Base-by-base conservation (phyloP, 2,113 vertebrate genomes). In the Lamprologus tigripictilis region DNA sequence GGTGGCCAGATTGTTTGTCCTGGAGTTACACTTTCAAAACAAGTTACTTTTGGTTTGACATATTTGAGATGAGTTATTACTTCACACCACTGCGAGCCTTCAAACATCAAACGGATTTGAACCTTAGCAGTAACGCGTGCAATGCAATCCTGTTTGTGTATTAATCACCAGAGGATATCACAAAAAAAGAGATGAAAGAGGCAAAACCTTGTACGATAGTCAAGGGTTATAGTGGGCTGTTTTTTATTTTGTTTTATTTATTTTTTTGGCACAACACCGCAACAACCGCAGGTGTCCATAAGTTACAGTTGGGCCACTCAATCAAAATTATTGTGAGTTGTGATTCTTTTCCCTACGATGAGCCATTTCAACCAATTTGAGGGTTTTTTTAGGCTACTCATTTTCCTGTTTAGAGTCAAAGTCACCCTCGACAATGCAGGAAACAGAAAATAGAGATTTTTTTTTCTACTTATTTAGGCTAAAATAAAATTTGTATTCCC, bases 301-400 rank as follows among this genome's bases (percentile, higher is more conserved):
- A 35, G 58, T 63, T 35, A 35, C 31, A 35, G 31, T 12, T 63
- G 31, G 31, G 12, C 4, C 58, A 35, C 31, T 63, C 31, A 35
- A 7, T n/a, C 9, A 11, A 35, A 35, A 35, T 63, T 35, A 35
- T 63, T 35, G 58, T 63, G 31, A 35, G 58, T 1, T 63, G 58
- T 35, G 6, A 63, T 0, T 63, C 31, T 63, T 63, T 63, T 63
- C 17, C 17, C 58, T 31, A 35, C 0, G 9, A 35, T 35, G 31
- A 63, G 31, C 58, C 58, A n/a, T 35, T 63, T 63, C 31, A 7
- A 5, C 17, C 9, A 0, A 35, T 66, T 66, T 8, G 0, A 35
- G 17, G 6, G 0, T n/a, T 35, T 0, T 66, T 66, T 66, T 35
- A 66, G 31, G 61, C 31, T 35, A 66, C 2, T 66, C 61, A 8